Evolutionary conservation across 2,113 vertebrate species (phyloP), one percentile per base, ranked within the genome.

Genomic region (Merops nubicus): DNA sequence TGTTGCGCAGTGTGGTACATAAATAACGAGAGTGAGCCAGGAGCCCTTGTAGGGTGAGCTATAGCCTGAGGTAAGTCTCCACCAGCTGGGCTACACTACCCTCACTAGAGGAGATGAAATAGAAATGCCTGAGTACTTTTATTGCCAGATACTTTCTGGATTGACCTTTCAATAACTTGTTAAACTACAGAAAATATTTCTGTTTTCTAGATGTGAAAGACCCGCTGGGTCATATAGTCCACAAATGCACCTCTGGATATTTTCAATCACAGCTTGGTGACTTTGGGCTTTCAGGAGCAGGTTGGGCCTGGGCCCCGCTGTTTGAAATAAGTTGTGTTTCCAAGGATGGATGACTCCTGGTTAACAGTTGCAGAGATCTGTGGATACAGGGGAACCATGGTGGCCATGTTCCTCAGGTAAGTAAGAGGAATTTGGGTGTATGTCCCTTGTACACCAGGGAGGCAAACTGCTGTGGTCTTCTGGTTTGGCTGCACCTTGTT

Each of bases 41-140:
- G 80, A 92, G 82, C 15, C 31, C 62, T 95, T 82, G 85, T 47
- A 87, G 85, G 75, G 85, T 91, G 91, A 90, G 73, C 93, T 88
- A 62, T 95, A 96, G 94, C 92, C 95, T 68, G 78, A 92, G 93
- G 93, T 96, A 92, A 87, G 88, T 82, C 82, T 95, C 88, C 68
- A 64, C 10, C 74, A 92, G 91, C 91, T 94, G 89, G 95, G 93
- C 73, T 91, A 81, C 29, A 6, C 76, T 95, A 63, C 51, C 48
- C 54, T 85, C 59, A 29, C 59, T 65, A 80, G 73, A 72, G 38
- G 64, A 89, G 90, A 94, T 93, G 50, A 97, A 96, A 95, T 68
- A 86, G 85, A 94, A 96, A 91, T 83, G 79, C 68, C 76, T 80
- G 82, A 95, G 64, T 65, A 65, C 77, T 92, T 96, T 85, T 80